Conservation (phyloP, 2,888 invertebrate species). For the Noctua fimbriata region DNA sequence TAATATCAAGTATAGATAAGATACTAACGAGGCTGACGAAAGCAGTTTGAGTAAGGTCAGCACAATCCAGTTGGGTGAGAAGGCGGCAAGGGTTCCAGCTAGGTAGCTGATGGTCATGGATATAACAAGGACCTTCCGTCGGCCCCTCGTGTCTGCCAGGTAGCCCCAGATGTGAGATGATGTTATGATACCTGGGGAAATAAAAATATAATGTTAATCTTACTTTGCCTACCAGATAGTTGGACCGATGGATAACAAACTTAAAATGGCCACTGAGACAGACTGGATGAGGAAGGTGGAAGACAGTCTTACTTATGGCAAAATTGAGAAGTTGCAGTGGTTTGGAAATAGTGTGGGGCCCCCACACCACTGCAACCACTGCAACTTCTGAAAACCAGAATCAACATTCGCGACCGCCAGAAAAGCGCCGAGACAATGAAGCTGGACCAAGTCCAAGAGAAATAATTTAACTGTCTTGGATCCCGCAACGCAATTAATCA, state of each 20-base stretch:
- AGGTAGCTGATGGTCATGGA: conserved; percentile 86
- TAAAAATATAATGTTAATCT: not conserved
- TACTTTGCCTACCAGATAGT: not conserved
- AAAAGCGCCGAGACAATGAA: too few relatives aligned
- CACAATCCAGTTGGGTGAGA: conserved; percentile 91
- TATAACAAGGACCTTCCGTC: conserved; percentile 76
- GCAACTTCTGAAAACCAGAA: too few relatives aligned
- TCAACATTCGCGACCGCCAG: too few relatives aligned
- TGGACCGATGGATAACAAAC: not conserved
- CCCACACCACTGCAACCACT: too few relatives aligned
- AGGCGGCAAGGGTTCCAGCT: conserved; percentile 88
- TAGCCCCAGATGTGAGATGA: conserved; percentile 86
- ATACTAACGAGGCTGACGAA: conserved; percentile 91
- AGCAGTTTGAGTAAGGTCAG: conserved; percentile 91
- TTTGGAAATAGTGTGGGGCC: not conserved
- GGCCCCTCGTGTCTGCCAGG: conserved; percentile 82
- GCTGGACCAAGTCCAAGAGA: too few relatives aligned
- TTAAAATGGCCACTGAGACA: not conserved
- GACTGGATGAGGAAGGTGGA: not conserved
- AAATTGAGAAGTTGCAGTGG: too few relatives aligned
- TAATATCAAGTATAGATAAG: not conserved
- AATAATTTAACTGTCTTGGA: too few relatives aligned
- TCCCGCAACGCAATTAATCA: too few relatives aligned
- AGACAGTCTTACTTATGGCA: not conserved
- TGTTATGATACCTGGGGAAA: conserved; percentile 84